phyloP scores from a whole-genome alignment of 2,797 vertebrate species.

The Rousettus madagascariensis region DNA sequence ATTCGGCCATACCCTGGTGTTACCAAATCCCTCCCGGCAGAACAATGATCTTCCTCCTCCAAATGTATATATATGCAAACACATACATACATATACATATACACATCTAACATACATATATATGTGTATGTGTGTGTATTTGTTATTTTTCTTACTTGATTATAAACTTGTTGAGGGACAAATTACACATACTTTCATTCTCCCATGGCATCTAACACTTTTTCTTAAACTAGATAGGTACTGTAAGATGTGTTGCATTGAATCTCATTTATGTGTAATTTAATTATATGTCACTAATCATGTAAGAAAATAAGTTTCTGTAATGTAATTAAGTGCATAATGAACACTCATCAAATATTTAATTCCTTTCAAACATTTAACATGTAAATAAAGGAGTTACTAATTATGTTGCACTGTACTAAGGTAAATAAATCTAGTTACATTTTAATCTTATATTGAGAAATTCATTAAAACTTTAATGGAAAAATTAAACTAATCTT shows the following conservation, averaged over 20 bases:
- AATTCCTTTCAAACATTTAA: conserved; percentile 72
- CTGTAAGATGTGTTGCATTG: background rate
- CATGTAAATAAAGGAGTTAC: conserved; percentile 65
- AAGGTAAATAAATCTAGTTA: conserved; percentile 38
- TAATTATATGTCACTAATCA: conserved; percentile 69
- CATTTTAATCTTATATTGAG: conserved; percentile 28
- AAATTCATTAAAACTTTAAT: conserved; percentile 56
- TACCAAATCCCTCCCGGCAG: background rate
- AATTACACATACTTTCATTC: background rate
- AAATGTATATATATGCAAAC: too few species aligned
- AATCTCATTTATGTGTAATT: conserved; percentile 59
- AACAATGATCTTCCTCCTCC: background rate
- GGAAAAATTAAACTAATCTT: conserved; percentile 54
- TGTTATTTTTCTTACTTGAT: background rate
- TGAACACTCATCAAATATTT: conserved; percentile 71
- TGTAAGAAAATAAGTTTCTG: conserved; percentile 47
- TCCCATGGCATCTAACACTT: background rate
- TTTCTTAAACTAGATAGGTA: background rate
- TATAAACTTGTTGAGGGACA: background rate
- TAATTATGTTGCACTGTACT: background rate
- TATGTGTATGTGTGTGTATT: background rate
- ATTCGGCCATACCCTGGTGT: background rate
- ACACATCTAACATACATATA: background rate
- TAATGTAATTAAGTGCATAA: conserved; percentile 71
- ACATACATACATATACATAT: background rate